These are phyloP conservation scores for Chondrosia reniformis DNA, from an alignment of 37 sponge, comb jelly and placozoan species.

Conservation along the genomic window DNA sequence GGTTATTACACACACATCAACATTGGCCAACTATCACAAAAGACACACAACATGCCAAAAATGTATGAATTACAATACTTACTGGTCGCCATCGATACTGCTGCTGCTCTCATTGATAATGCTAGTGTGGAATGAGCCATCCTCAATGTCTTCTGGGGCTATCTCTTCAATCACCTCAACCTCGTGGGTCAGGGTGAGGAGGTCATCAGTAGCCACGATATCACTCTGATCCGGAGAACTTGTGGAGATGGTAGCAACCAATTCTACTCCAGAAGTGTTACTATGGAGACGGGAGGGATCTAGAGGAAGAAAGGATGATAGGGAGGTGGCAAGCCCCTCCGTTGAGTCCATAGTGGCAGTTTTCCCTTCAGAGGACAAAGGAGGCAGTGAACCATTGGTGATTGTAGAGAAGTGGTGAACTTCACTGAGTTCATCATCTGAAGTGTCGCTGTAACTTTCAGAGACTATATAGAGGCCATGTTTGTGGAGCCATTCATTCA, in stretches of 20 bases:
- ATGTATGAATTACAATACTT: no score
- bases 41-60: no score
- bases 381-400: no score
- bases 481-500: slow-evolving; percentile 21
- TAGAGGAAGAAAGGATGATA: slow-evolving; percentile 33
- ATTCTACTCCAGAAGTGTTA: no score
- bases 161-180: slow-evolving; percentile 58
- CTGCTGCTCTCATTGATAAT: not conserved
- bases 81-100: no score
- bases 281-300: slow-evolving; percentile 11
- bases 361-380: not conserved
- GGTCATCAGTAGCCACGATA: not conserved
- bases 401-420: not conserved
- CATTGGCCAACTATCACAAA: no score
- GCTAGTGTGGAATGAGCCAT: slow-evolving; percentile 26
- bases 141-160: slow-evolving; percentile 65
- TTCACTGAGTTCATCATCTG: slow-evolving; percentile 56
- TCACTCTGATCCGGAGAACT: not conserved
- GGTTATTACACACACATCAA: no score
- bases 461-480: slow-evolving; percentile 2
- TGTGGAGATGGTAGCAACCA: not conserved
- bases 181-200: slow-evolving; percentile 2
- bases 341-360: slow-evolving; percentile 13
- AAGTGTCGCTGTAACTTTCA: slow-evolving; percentile 26
- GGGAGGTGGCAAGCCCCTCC: not conserved